These are phyloP conservation scores for Cherax quadricarinatus DNA, from an alignment of 1,140 invertebrate species.

Conservation along the genomic window DNA sequence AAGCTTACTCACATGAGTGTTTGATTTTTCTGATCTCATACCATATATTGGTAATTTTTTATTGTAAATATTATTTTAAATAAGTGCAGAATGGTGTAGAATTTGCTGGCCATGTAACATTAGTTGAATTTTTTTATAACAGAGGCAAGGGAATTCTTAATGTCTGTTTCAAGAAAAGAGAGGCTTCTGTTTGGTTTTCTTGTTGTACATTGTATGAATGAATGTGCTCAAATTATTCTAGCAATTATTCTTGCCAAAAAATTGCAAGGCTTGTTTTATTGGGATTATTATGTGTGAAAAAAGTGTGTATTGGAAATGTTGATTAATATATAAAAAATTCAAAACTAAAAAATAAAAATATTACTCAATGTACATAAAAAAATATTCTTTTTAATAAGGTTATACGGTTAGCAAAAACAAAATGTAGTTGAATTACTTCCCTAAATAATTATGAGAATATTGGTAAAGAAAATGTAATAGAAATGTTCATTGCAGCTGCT, in stretches of 20 bases:
- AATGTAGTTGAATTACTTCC: neutral
- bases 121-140: neutral
- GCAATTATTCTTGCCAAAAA: neutral
- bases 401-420: neutral
- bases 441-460: neutral
- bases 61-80: neutral
- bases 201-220: neutral
- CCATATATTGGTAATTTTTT: neutral
- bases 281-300: no score
- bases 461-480: neutral
- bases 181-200: neutral
- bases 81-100: neutral
- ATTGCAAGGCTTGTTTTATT: no score
- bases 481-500: neutral
- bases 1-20: neutral
- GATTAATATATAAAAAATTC: neutral
- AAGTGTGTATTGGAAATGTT: no score
- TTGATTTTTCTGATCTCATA: neutral
- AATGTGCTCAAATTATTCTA: neutral
- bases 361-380: neutral
- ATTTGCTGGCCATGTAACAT: neutral
- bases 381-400: neutral
- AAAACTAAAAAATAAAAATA: neutral
- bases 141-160: neutral
- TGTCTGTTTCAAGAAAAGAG: neutral